Percentiles rank a stretch among this genome's conserved stretches.
Evolutionary conservation across 2,888 invertebrate genomes (phyloP).

Genomic region (Hirtodrosophila alboralis): DNA sequence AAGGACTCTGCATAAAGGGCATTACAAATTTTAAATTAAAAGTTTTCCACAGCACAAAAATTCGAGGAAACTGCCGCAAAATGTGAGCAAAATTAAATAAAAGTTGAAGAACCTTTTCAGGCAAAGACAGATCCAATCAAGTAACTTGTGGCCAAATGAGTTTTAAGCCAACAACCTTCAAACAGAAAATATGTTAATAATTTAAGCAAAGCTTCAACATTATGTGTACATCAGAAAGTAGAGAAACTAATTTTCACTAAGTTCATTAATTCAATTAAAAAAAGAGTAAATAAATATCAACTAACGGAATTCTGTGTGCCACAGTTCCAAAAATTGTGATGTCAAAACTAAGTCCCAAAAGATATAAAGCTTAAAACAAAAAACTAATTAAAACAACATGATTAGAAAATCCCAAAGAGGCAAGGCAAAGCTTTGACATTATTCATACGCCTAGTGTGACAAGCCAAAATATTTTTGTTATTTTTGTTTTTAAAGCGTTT

Average conservation of each 20-base stretch:
- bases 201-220: too few species aligned
- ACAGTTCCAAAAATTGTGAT: background rate
- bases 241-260: too few species aligned
- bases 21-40: slow-evolving; percentile 26
- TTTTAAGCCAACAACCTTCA: too few species aligned
- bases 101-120: slow-evolving; percentile 5
- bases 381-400: slow-evolving; percentile 34
- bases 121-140: background rate
- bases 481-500: slow-evolving; percentile 32
- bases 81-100: slow-evolving; percentile 4
- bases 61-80: background rate
- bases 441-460: slow-evolving; percentile 42
- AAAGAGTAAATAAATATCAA: background rate
- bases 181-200: too few species aligned
- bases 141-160: background rate
- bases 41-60: slow-evolving; percentile 17
- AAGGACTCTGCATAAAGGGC: background rate
- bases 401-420: slow-evolving; percentile 19
- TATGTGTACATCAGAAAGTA: too few species aligned
- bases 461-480: too few species aligned
- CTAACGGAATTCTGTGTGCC: too few species aligned
- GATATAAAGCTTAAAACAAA: slow-evolving; percentile 5
- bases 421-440: slow-evolving; percentile 9
- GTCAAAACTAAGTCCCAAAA: background rate
- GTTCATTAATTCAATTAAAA: background rate